Evolutionary conservation across 2,888 invertebrate genomes (phyloP).

Genomic region (Eulithis testata): DNA sequence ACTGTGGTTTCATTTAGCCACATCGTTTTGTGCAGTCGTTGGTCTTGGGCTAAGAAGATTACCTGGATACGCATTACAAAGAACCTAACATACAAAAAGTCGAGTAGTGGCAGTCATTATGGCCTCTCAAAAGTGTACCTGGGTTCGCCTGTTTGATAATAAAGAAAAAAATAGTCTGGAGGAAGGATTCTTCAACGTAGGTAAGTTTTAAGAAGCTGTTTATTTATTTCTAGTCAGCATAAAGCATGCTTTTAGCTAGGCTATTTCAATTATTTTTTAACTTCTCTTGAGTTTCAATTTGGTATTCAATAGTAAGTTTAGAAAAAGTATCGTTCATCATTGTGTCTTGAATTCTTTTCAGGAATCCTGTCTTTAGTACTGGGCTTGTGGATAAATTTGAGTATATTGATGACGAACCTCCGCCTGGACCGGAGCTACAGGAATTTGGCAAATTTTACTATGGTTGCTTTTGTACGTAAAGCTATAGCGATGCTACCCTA

Average conservation of each 20-base stretch:
- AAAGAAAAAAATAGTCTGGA: constrained; percentile 49
- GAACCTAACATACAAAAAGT: background rate
- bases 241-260: too few species aligned
- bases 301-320: too few species aligned
- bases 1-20: constrained; percentile 42
- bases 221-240: too few species aligned
- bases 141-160: constrained; percentile 57
- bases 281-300: too few species aligned
- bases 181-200: constrained; percentile 53
- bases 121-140: constrained; percentile 47
- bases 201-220: constrained; percentile 40
- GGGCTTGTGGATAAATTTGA: constrained; percentile 55
- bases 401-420: constrained; percentile 53
- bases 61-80: background rate
- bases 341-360: constrained; percentile 44
- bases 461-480: constrained; percentile 58
- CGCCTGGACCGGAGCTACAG: constrained; percentile 65
- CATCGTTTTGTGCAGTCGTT: constrained; percentile 30
- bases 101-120: constrained; percentile 15
- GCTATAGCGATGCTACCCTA: constrained; percentile 46
- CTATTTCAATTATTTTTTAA: too few species aligned
- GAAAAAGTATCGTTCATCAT: too few species aligned
- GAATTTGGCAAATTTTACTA: constrained; percentile 67
- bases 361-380: constrained; percentile 55
- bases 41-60: constrained; percentile 19